Evolutionary conservation across 2,797 vertebrate species (phyloP), one percentile per base, ranked within the genome.

Genomic region (Xiphorhynchus erythropygius): DNA sequence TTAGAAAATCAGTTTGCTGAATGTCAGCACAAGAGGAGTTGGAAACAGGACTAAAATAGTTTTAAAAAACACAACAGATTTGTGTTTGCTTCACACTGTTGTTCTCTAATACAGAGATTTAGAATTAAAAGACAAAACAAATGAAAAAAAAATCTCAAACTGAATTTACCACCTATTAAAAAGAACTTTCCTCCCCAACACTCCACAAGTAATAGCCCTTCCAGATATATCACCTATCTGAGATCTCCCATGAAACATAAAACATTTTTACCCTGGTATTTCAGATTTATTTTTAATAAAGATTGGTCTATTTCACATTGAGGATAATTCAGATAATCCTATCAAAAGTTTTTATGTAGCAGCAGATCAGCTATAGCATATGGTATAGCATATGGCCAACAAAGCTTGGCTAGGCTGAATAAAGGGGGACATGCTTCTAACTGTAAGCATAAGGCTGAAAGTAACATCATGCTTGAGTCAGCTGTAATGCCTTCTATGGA

Each of bases 1-100:
- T 98, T 97, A 98, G 93, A 97, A 97, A 97, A 97, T 94, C 90
- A 87, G 96, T 93, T 97, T 94, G 96, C 88, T 90, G 94, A 96
- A 96, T 93, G 97, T 97, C 96, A 96, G 94, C 87, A 68, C 59
- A 92, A 92, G 84, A 94, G 28, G n/a, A 91, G 92, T 9, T 89
- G 84, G 96, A 92, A 95, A 93, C 64, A 86, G 50, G 70, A 93
- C 82, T 92, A 88, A 96, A 97, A 97, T 35, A 87, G 68, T 82
- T 97, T 78, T 83, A 1, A 91, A 89, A 94, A 94, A 92, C 57
- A 85, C 87, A 96, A 96, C 56, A 85, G 73, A 86, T 95, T 91
- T 96, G 46, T 83, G 46, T 96, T 92, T 82, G 49, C 82, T 93
- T 96, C 76, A 90, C 86, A 90, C 50, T 7, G 35, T 91, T 84